Evolutionary conservation across 2,888 invertebrate genomes (phyloP).

Genomic region (Ichneumoninae sp.): DNA sequence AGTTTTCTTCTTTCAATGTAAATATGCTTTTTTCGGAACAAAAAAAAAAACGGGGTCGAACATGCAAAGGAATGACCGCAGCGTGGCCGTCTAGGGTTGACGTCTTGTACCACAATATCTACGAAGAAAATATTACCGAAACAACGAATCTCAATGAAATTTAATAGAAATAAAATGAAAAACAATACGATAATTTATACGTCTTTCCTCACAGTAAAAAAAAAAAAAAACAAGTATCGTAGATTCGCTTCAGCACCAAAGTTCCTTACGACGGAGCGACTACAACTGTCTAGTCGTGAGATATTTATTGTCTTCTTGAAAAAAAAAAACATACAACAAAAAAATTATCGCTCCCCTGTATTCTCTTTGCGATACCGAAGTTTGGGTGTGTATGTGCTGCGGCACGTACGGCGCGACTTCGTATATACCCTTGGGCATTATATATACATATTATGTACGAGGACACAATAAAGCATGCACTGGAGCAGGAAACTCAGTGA

Average conservation of each 20-base stretch:
- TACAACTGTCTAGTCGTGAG: slow-evolving; percentile 29
- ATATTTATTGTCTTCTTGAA: slow-evolving; percentile 27
- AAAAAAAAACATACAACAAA: slow-evolving; percentile 4
- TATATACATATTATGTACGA: slow-evolving; percentile 74
- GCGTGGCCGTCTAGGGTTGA: slow-evolving; percentile 8
- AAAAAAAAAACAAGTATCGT: background rate
- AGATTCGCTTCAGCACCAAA: slow-evolving; percentile 24
- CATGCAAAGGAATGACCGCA: background rate
- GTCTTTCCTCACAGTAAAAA: background rate
- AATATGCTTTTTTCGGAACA: background rate
- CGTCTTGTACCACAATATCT: background rate
- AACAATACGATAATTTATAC: slow-evolving; percentile 15
- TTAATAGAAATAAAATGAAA: slow-evolving; percentile 11
- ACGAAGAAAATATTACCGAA: slow-evolving; percentile 5
- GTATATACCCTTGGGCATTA: slow-evolving; percentile 50
- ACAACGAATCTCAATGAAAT: slow-evolving; percentile 31
- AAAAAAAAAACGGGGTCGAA: background rate
- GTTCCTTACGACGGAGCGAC: slow-evolving; percentile 13
- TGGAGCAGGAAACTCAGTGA: slow-evolving; percentile 75
- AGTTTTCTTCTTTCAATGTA: background rate
- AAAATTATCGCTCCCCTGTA: slow-evolving; percentile 14
- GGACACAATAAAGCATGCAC: slow-evolving; percentile 80
- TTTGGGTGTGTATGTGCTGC: slow-evolving; percentile 38
- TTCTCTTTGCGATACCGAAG: slow-evolving; percentile 26
- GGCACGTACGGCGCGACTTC: slow-evolving; percentile 64